These are phyloP conservation scores for Collichthys lucidus DNA, from an alignment of 2,113 vertebrate genomes.

Conservation along the genomic window DNA sequence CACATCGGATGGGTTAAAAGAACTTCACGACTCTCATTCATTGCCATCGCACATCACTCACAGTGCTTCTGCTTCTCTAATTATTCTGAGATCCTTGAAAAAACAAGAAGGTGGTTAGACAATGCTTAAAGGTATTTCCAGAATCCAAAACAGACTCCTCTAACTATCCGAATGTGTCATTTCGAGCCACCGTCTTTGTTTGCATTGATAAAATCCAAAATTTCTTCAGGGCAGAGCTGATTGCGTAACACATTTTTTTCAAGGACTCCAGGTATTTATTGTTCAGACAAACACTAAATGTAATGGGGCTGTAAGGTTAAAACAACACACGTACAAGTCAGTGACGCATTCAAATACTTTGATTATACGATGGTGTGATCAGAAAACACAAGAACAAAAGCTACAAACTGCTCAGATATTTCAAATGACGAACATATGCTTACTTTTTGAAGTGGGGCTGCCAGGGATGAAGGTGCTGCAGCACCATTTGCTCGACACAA, in stretches of 20 bases:
- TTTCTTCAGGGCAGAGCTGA: too few species aligned
- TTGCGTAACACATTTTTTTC: too few species aligned
- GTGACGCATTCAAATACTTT: background rate
- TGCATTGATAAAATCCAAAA: background rate
- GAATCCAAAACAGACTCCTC: background rate
- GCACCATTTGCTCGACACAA: slow-evolving; percentile 69
- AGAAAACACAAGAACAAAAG: background rate
- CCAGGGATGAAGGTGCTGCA: slow-evolving; percentile 54
- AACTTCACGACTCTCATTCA: background rate
- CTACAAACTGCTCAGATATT: background rate
- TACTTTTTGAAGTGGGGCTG: slow-evolving; percentile 75
- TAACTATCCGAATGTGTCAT: background rate
- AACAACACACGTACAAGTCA: background rate
- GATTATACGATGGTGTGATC: background rate
- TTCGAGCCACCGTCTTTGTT: background rate
- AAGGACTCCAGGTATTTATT: too few species aligned
- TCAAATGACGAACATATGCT: slow-evolving; percentile 30
- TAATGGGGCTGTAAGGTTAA: background rate
- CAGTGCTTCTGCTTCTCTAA: background rate
- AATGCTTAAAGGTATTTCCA: background rate
- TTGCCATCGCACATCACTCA: background rate
- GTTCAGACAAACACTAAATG: background rate
- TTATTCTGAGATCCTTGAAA: background rate
- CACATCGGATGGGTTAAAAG: slow-evolving; percentile 17
- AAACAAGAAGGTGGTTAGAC: background rate